Conservation (phyloP, 2,113 vertebrate genomes). For the Callipepla squamata region DNA sequence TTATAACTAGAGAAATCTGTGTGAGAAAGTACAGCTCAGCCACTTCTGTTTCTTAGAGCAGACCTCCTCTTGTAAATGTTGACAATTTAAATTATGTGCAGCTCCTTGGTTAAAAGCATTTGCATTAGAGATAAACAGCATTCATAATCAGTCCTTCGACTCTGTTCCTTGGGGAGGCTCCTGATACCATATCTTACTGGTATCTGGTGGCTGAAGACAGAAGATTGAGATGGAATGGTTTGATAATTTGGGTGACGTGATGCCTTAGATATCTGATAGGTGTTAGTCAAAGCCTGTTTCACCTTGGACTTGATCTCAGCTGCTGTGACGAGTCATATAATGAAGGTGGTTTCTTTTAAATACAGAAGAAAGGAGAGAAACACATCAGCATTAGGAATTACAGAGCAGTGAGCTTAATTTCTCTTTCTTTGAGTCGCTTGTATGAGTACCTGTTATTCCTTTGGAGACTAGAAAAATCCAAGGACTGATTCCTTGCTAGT, state of each 20-base stretch:
- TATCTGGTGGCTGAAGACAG: not conserved
- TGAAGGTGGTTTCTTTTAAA: not conserved
- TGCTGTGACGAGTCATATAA: not conserved
- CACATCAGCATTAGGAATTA: not conserved
- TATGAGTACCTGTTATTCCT: not conserved
- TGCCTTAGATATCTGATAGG: not conserved
- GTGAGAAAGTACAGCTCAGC: not conserved
- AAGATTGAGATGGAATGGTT: not conserved
- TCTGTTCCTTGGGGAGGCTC: not conserved
- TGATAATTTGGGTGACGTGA: not conserved
- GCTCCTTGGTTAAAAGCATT: not conserved
- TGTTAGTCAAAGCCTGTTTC: conserved; percentile 1
- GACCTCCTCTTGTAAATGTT: conserved; percentile 1
- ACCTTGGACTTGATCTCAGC: not conserved
- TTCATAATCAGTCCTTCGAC: not conserved
- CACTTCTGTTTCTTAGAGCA: conserved; percentile 8
- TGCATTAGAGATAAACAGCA: not conserved
- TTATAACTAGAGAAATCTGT: not conserved
- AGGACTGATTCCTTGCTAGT: not conserved
- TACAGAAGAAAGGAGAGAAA: not conserved
- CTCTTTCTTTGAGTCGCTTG: not conserved
- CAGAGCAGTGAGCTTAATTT: not conserved
- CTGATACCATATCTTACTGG: not conserved
- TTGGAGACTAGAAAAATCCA: not conserved
- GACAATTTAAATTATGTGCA: not conserved